Base-by-base conservation (phyloP, 2,888 invertebrate genomes). In the Merodon equestris region DNA sequence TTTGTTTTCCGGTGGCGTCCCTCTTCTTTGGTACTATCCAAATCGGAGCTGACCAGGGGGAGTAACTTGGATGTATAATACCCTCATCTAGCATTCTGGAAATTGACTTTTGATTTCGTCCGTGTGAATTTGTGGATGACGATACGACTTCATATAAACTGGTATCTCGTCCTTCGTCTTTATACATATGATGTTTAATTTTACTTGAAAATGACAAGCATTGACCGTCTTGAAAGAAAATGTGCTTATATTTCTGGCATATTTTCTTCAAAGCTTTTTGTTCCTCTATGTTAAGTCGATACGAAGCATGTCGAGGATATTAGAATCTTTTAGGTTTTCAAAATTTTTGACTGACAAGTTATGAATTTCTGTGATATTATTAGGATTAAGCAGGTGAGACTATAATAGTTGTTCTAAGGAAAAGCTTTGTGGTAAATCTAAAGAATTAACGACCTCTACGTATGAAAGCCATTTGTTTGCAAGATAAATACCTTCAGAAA, bases 141-240 rank as follows among this genome's bases (percentile, higher is more conserved):
- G 51, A 66, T 87, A 87, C 1, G 83, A 81, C 82, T 85, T 86
- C 0, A 83, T 67, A 54, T 82, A 82, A 13, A 85, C 82, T 3
- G 86, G 86, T 13, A 66, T 50, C 18, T 83, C 74, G 19, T 82
- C 71, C 3, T 64, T 82, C 1, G 84, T 85, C 47, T 81, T 68
- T 5, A 88, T n/a, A n/a, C n/a, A n/a, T 88, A 44, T 83, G 51
- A 54, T 88, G 87, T 70, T 84, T 85, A 0, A 86, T 82, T 10
- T 57, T 40, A n/a, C 36, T 57, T 13, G 67, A 42, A 19, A 66
- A 74, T 1, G 76, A 45, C 40, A 77, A 48, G 34, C 60, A n/a
- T 15, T 67, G 40, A 15, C 68, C 77, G 19, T 67, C 57, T 56
- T 61, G 19, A 45, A 58, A 68, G 42, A 67, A 61, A 14, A 53